Conservation (phyloP, 2,113 vertebrate species). For the Nematolebias whitei region DNA sequence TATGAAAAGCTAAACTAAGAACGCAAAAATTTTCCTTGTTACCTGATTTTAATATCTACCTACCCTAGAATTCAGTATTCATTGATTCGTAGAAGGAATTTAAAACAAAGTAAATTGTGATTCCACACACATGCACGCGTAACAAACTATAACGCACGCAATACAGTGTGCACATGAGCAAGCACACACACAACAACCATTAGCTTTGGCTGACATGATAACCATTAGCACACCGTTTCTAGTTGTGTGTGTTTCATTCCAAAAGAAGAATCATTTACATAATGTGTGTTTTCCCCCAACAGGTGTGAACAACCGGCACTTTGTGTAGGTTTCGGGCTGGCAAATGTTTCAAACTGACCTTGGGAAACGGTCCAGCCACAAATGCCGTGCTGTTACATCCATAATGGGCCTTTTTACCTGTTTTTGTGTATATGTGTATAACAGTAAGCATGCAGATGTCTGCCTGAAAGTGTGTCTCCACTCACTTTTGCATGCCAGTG, state of each 20-base stretch:
- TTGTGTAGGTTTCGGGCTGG: constrained; percentile 78
- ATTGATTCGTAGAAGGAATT: background rate
- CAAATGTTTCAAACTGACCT: constrained; percentile 84
- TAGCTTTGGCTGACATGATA: constrained; percentile 75
- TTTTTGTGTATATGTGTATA: constrained; percentile 60
- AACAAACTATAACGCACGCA: background rate
- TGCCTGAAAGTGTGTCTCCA: constrained; percentile 31
- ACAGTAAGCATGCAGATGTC: constrained; percentile 56
- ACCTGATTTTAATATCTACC: background rate
- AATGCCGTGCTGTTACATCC: constrained; percentile 69
- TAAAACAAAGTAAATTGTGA: constrained; percentile 8
- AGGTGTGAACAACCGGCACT: constrained; percentile 76
- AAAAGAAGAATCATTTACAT: constrained; percentile 81
- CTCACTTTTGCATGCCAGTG: constrained; percentile 31
- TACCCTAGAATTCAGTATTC: constrained; percentile 6
- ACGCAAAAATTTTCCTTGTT: constrained; percentile 37
- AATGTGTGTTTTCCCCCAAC: constrained; percentile 81
- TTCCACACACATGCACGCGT: background rate
- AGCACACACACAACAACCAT: constrained; percentile 60
- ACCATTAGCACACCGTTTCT: constrained; percentile 73
- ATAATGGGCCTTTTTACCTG: constrained; percentile 82
- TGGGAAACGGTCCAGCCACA: constrained; percentile 75
- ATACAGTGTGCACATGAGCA: constrained; percentile 18
- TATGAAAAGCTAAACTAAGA: constrained; percentile 49
- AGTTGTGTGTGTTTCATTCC: constrained; percentile 70